Conservation (phyloP, 1,140 invertebrate genomes). For the Plectus sambesii region DNA sequence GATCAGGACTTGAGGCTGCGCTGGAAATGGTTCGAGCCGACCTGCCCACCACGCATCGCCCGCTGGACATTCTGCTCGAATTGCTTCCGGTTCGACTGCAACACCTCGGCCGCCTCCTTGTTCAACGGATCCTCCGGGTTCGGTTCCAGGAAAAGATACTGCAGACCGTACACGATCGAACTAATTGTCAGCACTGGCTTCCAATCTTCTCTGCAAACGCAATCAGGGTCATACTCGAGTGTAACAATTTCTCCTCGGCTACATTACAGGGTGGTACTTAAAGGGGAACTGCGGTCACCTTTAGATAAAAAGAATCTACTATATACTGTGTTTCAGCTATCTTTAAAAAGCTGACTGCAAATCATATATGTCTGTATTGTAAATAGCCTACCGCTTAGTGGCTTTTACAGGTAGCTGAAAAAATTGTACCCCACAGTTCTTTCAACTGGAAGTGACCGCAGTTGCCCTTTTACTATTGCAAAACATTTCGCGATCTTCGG, state of each 20-base stretch:
- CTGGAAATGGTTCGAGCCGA: slow-evolving; percentile 83
- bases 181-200: slow-evolving; percentile 95
- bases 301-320: too few species aligned
- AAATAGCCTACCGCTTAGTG: too few species aligned
- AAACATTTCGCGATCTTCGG: too few species aligned
- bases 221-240: slow-evolving; percentile 9
- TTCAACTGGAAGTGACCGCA: too few species aligned
- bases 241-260: neutral
- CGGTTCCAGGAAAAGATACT: slow-evolving; percentile 93
- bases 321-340: too few species aligned
- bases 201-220: slow-evolving; percentile 74
- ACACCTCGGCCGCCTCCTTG: slow-evolving; percentile 94
- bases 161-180: slow-evolving; percentile 91
- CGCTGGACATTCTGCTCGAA: slow-evolving; percentile 93
- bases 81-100: slow-evolving; percentile 78
- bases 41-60: slow-evolving; percentile 84
- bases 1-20: slow-evolving; percentile 91
- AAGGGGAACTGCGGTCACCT: too few species aligned
- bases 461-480: too few species aligned
- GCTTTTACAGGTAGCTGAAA: too few species aligned
- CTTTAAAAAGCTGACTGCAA: too few species aligned
- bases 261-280: too few species aligned
- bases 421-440: too few species aligned
- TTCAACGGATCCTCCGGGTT: slow-evolving; percentile 97
- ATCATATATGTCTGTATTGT: too few species aligned